Base-by-base conservation (phyloP, 2,113 vertebrate species). In the Blennius ocellaris region DNA sequence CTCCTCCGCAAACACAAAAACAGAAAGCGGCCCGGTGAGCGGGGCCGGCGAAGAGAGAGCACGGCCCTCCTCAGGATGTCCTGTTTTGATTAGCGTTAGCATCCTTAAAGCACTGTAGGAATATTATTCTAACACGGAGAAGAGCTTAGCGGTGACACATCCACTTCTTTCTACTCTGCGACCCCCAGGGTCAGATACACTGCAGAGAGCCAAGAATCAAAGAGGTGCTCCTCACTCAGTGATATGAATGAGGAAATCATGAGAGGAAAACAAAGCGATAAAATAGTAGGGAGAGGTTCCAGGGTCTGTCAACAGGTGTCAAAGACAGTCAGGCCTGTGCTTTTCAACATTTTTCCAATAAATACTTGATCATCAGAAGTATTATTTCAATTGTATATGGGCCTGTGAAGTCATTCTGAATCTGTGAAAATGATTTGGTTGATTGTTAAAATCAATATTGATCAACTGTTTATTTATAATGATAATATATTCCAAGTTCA, bases 41-140 rank as follows among this genome's bases (percentile, higher is more conserved):
- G 67, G 73, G 82, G 77, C 83, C 71, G 78, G 80, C 79, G 85
- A 73, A 88, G 70, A 86, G 90, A 90, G 87, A 80, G 79, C 94
- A 36, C 91, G 93, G 94, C 95, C 94, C 73, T 93, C 94, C 36
- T 94, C 96, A 99, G 98, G 97, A 99, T 98, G 96, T 99, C 97
- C 97, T 99, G 98, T 98, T 98, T 97, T 98, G 96, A 98, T 96
- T 96, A 96, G 95, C 87, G 94, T 95, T 97, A 95, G 96, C 95
- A 96, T 97, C 96, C 96, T 96, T 94, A 94, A 88, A 93, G 94
- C 93, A 95, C 94, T 94, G 93, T 93, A 95, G 97, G 96, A 98
- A 97, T 97, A 97, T 97, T 98, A 96, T 97, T 96, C 88, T 96
- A 96, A 96, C 91, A 91, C 92, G 78, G 92, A 94, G 95, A 78